Percentiles rank a stretch among this genome's conserved stretches.
These are phyloP conservation scores for Oncorhynchus nerka DNA, from an alignment of 2,113 vertebrate species.

Conservation along the genomic window DNA sequence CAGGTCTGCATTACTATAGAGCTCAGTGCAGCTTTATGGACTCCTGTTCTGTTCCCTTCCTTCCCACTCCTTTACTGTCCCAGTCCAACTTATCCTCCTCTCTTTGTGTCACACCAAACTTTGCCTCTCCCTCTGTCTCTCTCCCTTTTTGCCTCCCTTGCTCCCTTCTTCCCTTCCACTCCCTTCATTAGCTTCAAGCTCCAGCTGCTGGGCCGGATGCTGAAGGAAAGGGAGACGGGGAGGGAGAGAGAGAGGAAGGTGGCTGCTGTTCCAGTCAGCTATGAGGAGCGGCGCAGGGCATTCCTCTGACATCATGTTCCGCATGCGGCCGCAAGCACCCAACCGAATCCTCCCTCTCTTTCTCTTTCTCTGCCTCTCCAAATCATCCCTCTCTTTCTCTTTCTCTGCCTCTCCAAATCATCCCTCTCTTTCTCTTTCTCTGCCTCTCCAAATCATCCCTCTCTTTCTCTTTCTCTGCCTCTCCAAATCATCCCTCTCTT, in stretches of 20 bases:
- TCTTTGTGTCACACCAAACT: background rate
- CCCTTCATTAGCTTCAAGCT: background rate
- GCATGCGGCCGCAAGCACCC: conserved; percentile 35
- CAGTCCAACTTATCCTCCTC: too few relatives aligned
- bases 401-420: too few relatives aligned
- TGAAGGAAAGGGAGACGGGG: background rate
- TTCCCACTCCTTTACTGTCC: background rate
- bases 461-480: too few relatives aligned
- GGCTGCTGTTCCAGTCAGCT: conserved; percentile 9
- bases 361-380: background rate
- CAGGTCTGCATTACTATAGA: too few relatives aligned
- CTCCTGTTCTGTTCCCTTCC: background rate
- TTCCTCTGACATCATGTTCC: conserved; percentile 60
- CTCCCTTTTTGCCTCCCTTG: too few relatives aligned
- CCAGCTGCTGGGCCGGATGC: conserved; percentile 43
- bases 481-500: conserved; percentile 21
- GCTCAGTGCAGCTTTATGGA: too few relatives aligned
- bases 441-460: background rate
- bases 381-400: too few relatives aligned
- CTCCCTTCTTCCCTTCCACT: background rate
- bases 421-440: background rate
- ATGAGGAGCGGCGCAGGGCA: conserved; percentile 40
- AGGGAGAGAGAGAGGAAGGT: conserved; percentile 1
- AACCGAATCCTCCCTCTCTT: conserved; percentile 37
- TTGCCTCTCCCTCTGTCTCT: too few relatives aligned